phyloP scores from a whole-genome alignment of 2,888 invertebrate genomes.

The Tetragonisca angustula region DNA sequence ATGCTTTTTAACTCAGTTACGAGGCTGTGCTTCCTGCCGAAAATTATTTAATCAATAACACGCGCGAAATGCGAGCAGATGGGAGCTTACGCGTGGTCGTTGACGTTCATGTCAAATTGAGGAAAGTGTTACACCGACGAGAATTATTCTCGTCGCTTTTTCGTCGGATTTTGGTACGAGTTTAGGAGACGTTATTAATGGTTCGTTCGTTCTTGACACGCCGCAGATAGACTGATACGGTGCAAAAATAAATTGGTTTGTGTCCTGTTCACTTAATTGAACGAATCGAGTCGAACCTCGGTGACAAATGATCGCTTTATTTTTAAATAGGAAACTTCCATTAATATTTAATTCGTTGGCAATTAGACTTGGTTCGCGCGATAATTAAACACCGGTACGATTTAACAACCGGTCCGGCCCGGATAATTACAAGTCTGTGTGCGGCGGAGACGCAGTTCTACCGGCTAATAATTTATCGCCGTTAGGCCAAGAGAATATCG shows the following conservation, averaged over 20 bases:
- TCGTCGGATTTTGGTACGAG: neutral
- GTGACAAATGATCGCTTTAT: slow-evolving; percentile 48
- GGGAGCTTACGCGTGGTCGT: neutral
- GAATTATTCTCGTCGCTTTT: neutral
- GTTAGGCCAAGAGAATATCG: slow-evolving; percentile 34
- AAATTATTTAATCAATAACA: slow-evolving; percentile 35
- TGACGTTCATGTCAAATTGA: neutral
- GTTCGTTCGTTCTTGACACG: slow-evolving; percentile 53
- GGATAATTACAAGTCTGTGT: slow-evolving; percentile 50
- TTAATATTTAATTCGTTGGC: slow-evolving; percentile 1
- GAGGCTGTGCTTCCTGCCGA: neutral
- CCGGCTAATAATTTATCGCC: slow-evolving; percentile 48
- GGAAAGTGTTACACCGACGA: neutral
- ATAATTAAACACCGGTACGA: slow-evolving; percentile 53
- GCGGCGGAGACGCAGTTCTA: slow-evolving; percentile 23
- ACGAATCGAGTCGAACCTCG: slow-evolving; percentile 42
- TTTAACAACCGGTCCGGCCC: slow-evolving; percentile 60
- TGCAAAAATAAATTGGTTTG: slow-evolving; percentile 56
- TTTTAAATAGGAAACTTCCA: neutral
- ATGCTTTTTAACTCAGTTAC: slow-evolving; percentile 37
- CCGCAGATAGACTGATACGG: slow-evolving; percentile 4
- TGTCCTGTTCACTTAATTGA: slow-evolving; percentile 59
- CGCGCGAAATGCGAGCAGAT: neutral
- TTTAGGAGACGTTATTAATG: neutral
- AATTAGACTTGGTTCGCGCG: slow-evolving; percentile 31